A percentile compares a stretch with the other conserved stretches of the same genome.
phyloP scores from a whole-genome alignment of 2,888 invertebrate genomes.

The Plebejus anna region DNA sequence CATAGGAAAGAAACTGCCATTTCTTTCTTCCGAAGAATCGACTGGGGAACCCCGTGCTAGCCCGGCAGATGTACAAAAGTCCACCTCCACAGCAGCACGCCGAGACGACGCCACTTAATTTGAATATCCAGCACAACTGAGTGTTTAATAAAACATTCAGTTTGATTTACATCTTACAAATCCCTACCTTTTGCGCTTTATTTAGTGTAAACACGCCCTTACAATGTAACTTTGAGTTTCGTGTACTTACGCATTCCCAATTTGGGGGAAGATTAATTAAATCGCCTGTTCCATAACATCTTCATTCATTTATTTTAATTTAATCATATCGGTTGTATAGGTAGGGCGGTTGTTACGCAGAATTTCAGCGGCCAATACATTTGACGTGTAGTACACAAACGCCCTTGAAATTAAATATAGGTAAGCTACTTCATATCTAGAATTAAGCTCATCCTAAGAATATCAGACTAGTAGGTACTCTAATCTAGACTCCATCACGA shows the following conservation, averaged over 20 bases:
- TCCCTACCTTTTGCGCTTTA: conserved; percentile 72
- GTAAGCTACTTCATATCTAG: too few relatives aligned
- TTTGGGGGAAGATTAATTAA: conserved; percentile 43
- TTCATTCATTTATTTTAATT: conserved; percentile 31
- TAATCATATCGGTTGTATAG: conserved; percentile 22
- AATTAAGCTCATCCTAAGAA: too few relatives aligned
- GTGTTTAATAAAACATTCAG: conserved; percentile 78
- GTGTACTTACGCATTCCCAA: conserved; percentile 53
- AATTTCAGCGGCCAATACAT: too few relatives aligned
- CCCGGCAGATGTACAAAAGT: conserved; percentile 34
- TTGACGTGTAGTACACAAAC: too few relatives aligned
- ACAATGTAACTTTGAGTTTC: conserved; percentile 48
- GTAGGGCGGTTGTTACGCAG: not conserved
- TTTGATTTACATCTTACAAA: conserved; percentile 77
- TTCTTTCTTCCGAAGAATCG: too few relatives aligned
- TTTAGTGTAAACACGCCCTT: conserved; percentile 70
- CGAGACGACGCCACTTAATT: conserved; percentile 72
- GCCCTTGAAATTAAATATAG: too few relatives aligned
- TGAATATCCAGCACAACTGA: conserved; percentile 72
- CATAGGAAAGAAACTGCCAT: too few relatives aligned
- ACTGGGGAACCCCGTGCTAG: too few relatives aligned
- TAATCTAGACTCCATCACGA: too few relatives aligned
- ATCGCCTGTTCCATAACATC: conserved; percentile 26
- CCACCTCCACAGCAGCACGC: conserved; percentile 49
- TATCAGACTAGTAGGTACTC: too few relatives aligned